These are phyloP conservation scores for Bombus waltoni DNA, from an alignment of 1,140 invertebrate species.

Conservation along the genomic window DNA sequence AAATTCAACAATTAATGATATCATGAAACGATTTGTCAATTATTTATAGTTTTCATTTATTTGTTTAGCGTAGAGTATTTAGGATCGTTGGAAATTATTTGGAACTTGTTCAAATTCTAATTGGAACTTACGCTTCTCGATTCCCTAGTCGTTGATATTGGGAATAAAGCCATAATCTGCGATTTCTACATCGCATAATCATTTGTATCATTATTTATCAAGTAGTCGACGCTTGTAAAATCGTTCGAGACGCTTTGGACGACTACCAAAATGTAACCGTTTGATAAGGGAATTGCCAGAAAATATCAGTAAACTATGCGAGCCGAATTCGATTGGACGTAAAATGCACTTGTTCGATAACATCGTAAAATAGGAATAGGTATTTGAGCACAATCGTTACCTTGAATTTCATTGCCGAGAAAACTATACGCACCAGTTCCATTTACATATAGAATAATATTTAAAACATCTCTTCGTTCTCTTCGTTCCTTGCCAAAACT, in stretches of 20 bases:
- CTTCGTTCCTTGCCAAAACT: conserved; percentile 1
- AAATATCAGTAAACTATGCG: neutral
- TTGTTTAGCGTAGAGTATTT: neutral
- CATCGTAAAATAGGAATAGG: conserved; percentile 34
- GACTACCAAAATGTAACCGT: conserved; percentile 21
- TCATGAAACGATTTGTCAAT: neutral
- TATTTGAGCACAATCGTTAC: neutral
- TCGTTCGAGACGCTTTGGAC: conserved; percentile 26
- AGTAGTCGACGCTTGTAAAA: neutral
- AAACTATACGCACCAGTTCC: neutral
- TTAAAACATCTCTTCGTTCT: neutral
- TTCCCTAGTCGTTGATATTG: too few relatives aligned
- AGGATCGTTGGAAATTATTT: neutral
- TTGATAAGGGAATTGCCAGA: conserved; percentile 36
- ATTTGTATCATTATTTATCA: neutral
- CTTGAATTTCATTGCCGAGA: conserved; percentile 3
- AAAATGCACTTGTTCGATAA: conserved; percentile 32
- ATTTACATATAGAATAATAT: conserved; percentile 21
- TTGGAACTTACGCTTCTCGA: neutral
- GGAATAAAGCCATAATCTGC: too few relatives aligned
- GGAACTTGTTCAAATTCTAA: neutral
- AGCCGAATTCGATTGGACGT: conserved; percentile 11
- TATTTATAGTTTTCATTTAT: neutral
- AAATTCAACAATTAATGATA: neutral
- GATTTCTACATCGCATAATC: neutral